Evolutionary conservation across 2,113 vertebrate species (phyloP), one percentile per base, ranked within the genome.

Genomic region (Hippolais icterina): DNA sequence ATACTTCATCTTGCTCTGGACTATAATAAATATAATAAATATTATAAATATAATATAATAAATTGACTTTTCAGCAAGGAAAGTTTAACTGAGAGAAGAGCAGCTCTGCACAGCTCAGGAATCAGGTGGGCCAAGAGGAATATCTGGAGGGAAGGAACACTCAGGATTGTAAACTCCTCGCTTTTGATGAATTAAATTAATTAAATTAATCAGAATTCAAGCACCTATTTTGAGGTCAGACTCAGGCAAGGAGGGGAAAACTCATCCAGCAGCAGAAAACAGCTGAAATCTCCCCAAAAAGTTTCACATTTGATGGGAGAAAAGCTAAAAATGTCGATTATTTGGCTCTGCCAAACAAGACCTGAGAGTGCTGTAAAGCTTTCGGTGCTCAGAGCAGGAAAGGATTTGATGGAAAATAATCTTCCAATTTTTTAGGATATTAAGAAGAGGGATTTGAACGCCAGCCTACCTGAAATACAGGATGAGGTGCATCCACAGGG

Each of bases 241-340:
- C 37, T 39, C 37, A 39, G 37, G 37, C 37, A 39, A 39, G 37
- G 8, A 39, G 37, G 37, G 37, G 37, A 39, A 39, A 39, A 39
- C 37, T 50, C 69, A 78, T 22, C 70, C 39, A n/a, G 12, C 0
- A 46, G 18, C 21, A 63, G 23, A 12, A 7, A 60, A 46, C 4
- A 21, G 33, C n/a, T 52, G 5, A 71, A 50, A 18, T 9, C 77
- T 3, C 10, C 2, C 0, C 1, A 6, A 7, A 74, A 42, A 10
- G 8, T 79, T 66, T 14, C 47, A 27, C 6, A 41, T 4, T 17
- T 22, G 63, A 49, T 0, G 2, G 56, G 33, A 89, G 11, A 80
- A 54, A 17, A 41, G 33, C 15, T 61, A 25, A 74, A 87, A 91
- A 49, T 5, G 37, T 6, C 5, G 4, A 87, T 59, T 65, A 18